A percentile compares a stretch with the other conserved stretches of the same genome.
phyloP scores from a whole-genome alignment of 1,140 invertebrate genomes.

The Drosophila grimshawi region DNA sequence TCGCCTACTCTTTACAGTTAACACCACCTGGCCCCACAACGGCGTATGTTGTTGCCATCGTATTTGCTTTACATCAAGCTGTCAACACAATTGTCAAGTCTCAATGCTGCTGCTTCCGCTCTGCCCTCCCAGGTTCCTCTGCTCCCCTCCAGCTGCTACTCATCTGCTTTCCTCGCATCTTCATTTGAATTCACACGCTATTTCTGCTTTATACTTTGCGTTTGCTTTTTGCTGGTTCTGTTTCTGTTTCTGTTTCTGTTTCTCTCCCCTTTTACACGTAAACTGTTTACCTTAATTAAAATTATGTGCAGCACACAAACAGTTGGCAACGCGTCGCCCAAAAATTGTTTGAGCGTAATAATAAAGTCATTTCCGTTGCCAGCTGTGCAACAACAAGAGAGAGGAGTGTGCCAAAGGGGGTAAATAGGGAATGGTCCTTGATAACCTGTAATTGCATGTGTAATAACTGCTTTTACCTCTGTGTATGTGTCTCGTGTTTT shows the following conservation, averaged over 20 bases:
- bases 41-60: background rate
- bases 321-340: slow-evolving; percentile 52
- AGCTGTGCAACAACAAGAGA: slow-evolving; percentile 4
- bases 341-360: slow-evolving; percentile 59
- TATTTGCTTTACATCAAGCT: slow-evolving; percentile 42
- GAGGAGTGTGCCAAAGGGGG: background rate
- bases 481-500: slow-evolving; percentile 12
- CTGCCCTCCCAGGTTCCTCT: background rate
- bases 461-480: slow-evolving; percentile 15
- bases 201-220: slow-evolving; percentile 9
- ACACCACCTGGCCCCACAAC: background rate
- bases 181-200: slow-evolving; percentile 55
- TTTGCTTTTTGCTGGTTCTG: slow-evolving; percentile 23
- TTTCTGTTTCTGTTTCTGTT: slow-evolving; percentile 5
- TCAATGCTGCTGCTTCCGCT: slow-evolving; percentile 29
- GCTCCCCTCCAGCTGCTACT: background rate
- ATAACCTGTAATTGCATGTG: slow-evolving; percentile 49
- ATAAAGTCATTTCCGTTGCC: slow-evolving; percentile 64
- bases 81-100: slow-evolving; percentile 54
- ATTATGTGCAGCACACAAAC: slow-evolving; percentile 55
- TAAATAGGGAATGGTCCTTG: slow-evolving; percentile 1
- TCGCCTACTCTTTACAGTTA: slow-evolving; percentile 3
- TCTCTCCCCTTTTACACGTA: slow-evolving; percentile 34
- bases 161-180: slow-evolving; percentile 20
- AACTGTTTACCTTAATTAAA: slow-evolving; percentile 73